A percentile compares a stretch with the other conserved stretches of the same genome.
These are phyloP conservation scores for Panagrolaimus sp. DNA, from an alignment of 1,140 invertebrate genomes.

Conservation along the genomic window DNA sequence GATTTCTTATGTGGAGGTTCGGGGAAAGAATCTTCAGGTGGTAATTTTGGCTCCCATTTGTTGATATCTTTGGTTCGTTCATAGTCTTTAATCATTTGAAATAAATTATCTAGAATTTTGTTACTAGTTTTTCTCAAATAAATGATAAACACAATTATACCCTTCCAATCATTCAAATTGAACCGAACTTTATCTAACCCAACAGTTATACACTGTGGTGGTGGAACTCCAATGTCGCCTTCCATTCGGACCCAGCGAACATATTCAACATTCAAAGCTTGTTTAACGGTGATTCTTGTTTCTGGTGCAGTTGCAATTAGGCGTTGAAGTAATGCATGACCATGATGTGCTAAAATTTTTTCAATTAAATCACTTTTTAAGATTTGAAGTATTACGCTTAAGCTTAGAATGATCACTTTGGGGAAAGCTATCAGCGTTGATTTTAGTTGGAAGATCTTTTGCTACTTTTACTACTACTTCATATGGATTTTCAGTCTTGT, in stretches of 20 bases:
- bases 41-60: conserved; percentile 7
- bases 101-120: not conserved
- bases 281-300: not conserved
- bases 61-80: not conserved
- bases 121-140: not conserved
- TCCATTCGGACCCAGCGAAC: not conserved
- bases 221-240: not conserved
- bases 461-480: not conserved
- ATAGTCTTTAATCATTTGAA: conserved; percentile 10
- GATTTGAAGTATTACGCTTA: not conserved
- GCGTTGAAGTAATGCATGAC: not conserved
- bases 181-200: conserved; percentile 3
- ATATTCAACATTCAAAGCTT: not conserved
- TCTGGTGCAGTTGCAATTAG: not conserved
- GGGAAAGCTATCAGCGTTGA: not conserved
- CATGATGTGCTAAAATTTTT: not conserved
- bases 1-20: not conserved
- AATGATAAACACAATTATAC: not conserved
- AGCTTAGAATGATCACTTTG: not conserved
- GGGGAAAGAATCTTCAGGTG: not conserved
- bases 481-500: not conserved
- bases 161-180: not conserved
- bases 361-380: not conserved
- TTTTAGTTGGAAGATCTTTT: not conserved
- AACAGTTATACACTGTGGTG: conserved; percentile 7